Evolutionary conservation across 2,888 invertebrate species (phyloP).

Genomic region (Priocnemis perturbator): DNA sequence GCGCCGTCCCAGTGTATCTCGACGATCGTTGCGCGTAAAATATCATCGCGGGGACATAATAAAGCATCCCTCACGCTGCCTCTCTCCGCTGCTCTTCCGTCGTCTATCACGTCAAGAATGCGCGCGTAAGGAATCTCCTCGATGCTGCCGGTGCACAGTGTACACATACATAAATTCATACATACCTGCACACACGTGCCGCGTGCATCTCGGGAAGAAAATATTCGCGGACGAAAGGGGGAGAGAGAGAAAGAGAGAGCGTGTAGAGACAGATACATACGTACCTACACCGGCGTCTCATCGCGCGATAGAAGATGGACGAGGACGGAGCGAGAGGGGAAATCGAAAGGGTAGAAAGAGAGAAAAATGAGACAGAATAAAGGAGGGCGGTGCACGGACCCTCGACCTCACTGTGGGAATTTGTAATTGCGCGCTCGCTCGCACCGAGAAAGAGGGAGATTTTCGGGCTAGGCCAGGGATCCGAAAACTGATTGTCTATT

Average conservation of each 20-base stretch:
- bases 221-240: neutral
- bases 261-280: too few relatives aligned
- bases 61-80: too few relatives aligned
- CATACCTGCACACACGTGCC: too few relatives aligned
- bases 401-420: slow-evolving; percentile 64
- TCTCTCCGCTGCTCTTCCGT: too few relatives aligned
- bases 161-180: too few relatives aligned
- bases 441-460: slow-evolving; percentile 18
- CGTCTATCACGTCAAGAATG: too few relatives aligned
- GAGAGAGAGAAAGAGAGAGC: slow-evolving; percentile 15
- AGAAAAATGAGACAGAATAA: slow-evolving; percentile 5
- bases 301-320: neutral
- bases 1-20: neutral
- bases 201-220: too few relatives aligned
- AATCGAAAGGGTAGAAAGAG: slow-evolving; percentile 14
- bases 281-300: too few relatives aligned
- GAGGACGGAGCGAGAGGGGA: slow-evolving; percentile 6
- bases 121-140: too few relatives aligned
- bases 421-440: slow-evolving; percentile 62
- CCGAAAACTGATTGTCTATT: slow-evolving; percentile 26
- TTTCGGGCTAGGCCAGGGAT: slow-evolving; percentile 12
- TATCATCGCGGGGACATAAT: too few relatives aligned
- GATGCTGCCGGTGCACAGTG: too few relatives aligned
- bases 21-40: neutral
- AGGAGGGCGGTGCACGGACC: slow-evolving; percentile 38